These are phyloP conservation scores for Podocnemis expansa DNA, from an alignment of 2,113 vertebrate species.

Conservation along the genomic window DNA sequence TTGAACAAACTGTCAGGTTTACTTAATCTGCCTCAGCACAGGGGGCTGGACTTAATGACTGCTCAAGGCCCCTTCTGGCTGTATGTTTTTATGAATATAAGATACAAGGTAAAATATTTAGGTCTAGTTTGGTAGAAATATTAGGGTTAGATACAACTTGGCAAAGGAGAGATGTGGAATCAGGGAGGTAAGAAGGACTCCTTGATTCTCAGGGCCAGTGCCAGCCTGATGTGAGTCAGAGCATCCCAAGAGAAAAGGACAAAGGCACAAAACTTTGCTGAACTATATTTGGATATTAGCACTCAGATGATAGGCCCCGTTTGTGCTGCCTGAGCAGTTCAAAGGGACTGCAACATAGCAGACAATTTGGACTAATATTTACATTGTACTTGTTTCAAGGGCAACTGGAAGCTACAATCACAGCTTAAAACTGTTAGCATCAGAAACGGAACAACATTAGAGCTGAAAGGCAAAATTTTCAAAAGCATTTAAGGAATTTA, in stretches of 20 bases:
- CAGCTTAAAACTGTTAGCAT: background rate
- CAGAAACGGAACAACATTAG: background rate
- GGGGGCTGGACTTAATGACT: too few relatives aligned
- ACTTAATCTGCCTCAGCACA: background rate
- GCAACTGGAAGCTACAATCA: background rate
- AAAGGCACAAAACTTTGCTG: background rate
- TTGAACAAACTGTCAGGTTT: background rate
- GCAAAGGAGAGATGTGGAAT: background rate
- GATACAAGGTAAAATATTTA: background rate
- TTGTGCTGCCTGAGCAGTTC: background rate
- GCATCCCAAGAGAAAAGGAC: background rate
- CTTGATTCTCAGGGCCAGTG: background rate
- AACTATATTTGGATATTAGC: background rate
- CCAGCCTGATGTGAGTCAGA: background rate
- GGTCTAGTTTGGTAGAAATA: background rate
- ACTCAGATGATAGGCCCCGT: background rate
- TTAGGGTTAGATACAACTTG: background rate
- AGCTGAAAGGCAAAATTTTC: background rate
- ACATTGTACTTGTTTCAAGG: background rate
- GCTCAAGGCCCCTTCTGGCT: background rate
- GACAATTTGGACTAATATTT: background rate
- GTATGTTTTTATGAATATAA: background rate
- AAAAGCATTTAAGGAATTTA: background rate
- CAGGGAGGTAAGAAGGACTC: background rate
- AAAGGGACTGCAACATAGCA: background rate